These are phyloP conservation scores for Calosoma granatense DNA, from an alignment of 1,140 invertebrate genomes.

Conservation along the genomic window DNA sequence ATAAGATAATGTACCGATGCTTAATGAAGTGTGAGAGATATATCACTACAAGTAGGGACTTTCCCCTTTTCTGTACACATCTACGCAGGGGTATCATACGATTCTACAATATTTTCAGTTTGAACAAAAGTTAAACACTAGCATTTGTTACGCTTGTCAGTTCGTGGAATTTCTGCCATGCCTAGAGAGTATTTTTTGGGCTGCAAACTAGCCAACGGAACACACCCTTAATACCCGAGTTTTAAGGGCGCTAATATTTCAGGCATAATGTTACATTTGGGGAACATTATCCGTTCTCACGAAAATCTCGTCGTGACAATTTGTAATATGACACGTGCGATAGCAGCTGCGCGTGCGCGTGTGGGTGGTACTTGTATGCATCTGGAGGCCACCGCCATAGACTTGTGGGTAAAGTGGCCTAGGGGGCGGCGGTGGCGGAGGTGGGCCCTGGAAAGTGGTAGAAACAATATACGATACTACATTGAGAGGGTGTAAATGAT, in stretches of 20 bases:
- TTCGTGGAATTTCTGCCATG: background rate
- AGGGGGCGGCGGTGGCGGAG: too few relatives aligned
- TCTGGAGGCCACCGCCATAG: too few relatives aligned
- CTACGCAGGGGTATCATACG: background rate
- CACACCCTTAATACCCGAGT: background rate
- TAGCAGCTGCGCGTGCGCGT: too few relatives aligned
- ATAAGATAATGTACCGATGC: too few relatives aligned
- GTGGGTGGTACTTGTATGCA: too few relatives aligned
- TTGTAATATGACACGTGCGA: background rate
- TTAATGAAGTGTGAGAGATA: too few relatives aligned
- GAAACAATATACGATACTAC: too few relatives aligned
- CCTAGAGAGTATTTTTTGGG: background rate
- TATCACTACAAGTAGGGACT: too few relatives aligned
- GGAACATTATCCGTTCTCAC: background rate
- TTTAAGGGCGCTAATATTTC: background rate
- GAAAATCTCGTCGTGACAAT: background rate
- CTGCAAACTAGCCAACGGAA: background rate
- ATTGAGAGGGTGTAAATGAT: too few relatives aligned
- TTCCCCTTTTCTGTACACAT: too few relatives aligned
- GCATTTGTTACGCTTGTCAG: background rate
- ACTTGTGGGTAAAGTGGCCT: too few relatives aligned
- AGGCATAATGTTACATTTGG: background rate
- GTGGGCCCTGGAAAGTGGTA: too few relatives aligned
- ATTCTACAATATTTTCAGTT: background rate
- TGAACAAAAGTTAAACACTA: background rate